A percentile compares a stretch with the other conserved stretches of the same genome.
phyloP scores from a whole-genome alignment of 2,797 vertebrate genomes.

The Miopithecus talapoin region DNA sequence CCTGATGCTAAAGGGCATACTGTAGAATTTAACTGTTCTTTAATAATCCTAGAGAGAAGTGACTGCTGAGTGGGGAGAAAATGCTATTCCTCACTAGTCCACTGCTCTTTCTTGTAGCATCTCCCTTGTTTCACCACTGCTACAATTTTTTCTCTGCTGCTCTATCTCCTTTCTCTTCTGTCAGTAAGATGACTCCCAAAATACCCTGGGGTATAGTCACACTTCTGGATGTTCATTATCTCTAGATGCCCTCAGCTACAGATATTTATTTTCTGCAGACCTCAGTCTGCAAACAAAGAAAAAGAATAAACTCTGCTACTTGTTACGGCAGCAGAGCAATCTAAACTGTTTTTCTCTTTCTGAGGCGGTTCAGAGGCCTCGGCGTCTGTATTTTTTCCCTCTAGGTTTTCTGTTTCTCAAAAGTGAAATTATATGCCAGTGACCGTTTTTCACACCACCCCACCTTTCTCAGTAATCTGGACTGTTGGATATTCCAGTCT shows the following conservation, averaged over 20 bases:
- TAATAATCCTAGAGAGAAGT: background rate
- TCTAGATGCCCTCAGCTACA: constrained; percentile 64
- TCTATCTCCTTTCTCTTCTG: constrained; percentile 72
- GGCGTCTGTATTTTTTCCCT: background rate
- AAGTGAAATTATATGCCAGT: constrained; percentile 58
- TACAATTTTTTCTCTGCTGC: constrained; percentile 62
- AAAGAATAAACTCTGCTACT: constrained; percentile 75
- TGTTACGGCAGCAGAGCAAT: constrained; percentile 55
- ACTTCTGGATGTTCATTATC: constrained; percentile 79
- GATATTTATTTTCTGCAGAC: constrained; percentile 79
- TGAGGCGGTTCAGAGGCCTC: constrained; percentile 34
- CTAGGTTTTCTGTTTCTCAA: constrained; percentile 45
- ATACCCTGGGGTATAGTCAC: constrained; percentile 66
- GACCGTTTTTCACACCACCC: background rate
- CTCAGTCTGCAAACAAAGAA: constrained; percentile 73
- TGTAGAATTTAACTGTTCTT: background rate
- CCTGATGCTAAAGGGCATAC: background rate
- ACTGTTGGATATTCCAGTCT: background rate
- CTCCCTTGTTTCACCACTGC: background rate
- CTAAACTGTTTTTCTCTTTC: constrained; percentile 62
- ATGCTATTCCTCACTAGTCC: background rate
- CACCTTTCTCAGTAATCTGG: background rate
- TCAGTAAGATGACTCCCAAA: constrained; percentile 74
- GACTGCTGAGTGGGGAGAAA: background rate
- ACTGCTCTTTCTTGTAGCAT: background rate